Conservation (phyloP, 1,140 invertebrate genomes). For the Lasaia peninsularis region DNA sequence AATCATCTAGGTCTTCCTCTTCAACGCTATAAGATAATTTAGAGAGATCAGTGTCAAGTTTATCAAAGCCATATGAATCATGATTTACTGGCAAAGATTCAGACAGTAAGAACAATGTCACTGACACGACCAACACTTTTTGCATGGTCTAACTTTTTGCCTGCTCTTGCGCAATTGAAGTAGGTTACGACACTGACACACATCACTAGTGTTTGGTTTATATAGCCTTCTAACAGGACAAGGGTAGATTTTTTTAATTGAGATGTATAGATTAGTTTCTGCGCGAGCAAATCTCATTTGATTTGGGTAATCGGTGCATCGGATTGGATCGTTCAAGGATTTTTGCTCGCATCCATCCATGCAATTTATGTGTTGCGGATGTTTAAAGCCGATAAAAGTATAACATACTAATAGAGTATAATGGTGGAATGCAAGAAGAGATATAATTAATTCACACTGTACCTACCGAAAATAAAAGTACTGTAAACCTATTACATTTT, state of each 20-base stretch:
- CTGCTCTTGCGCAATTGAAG: conserved; percentile 54
- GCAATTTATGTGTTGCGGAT: not conserved
- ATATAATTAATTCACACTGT: too few relatives aligned
- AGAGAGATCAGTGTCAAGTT: conserved; percentile 45
- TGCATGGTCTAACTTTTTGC: conserved; percentile 45
- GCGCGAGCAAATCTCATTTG: conserved; percentile 41
- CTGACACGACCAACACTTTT: conserved; percentile 42
- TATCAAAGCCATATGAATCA: conserved; percentile 39
- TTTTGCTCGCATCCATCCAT: not conserved
- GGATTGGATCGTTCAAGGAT: conserved; percentile 52
- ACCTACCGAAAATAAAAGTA: too few relatives aligned
- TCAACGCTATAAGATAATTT: conserved; percentile 52
- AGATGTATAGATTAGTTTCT: conserved; percentile 38
- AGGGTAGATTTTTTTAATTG: conserved; percentile 41
- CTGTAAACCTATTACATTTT: too few relatives aligned
- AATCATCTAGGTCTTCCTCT: conserved; percentile 50
- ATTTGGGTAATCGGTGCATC: conserved; percentile 35
- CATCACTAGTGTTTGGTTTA: conserved; percentile 52
- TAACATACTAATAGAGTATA: too few relatives aligned
- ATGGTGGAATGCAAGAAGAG: too few relatives aligned
- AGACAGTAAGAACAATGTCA: conserved; percentile 47
- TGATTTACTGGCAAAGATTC: conserved; percentile 41
- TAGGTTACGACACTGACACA: conserved; percentile 74
- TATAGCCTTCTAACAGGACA: conserved; percentile 60
- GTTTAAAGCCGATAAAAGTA: not conserved